Evolutionary conservation across 1,140 invertebrate species (phyloP).

Genomic region (Eupeodes corollae): DNA sequence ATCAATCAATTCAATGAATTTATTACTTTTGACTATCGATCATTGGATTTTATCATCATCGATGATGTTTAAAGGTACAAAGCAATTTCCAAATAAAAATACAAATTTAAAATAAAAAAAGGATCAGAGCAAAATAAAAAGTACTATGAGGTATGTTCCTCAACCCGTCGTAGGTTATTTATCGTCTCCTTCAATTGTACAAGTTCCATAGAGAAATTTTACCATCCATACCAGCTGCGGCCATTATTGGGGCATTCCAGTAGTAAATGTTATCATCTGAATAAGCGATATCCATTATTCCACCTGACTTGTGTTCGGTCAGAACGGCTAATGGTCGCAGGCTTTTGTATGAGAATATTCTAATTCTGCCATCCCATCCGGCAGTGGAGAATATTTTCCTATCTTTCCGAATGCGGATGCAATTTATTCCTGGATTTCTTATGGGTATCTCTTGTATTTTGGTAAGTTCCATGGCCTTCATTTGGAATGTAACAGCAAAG

Average conservation of each 20-base stretch:
- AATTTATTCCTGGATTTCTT: constrained; percentile 60
- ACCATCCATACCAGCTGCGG: constrained; percentile 55
- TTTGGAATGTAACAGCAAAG: constrained; percentile 29
- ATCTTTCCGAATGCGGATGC: constrained; percentile 56
- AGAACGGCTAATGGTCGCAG: constrained; percentile 62
- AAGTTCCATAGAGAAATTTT: constrained; percentile 64
- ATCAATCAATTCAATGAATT: too few species aligned
- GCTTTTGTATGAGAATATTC: constrained; percentile 69
- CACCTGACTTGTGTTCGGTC: constrained; percentile 50
- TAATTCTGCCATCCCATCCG: constrained; percentile 63
- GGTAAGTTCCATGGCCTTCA: constrained; percentile 44
- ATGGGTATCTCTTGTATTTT: constrained; percentile 48
- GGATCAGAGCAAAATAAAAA: too few species aligned
- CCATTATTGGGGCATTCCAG: constrained; percentile 62
- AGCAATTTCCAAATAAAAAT: too few species aligned
- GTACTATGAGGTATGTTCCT: too few species aligned
- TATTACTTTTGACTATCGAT: too few species aligned
- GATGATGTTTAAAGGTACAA: too few species aligned
- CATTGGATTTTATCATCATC: too few species aligned
- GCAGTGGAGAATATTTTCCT: constrained; percentile 62
- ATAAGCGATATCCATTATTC: constrained; percentile 56
- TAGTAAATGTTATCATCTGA: constrained; percentile 46
- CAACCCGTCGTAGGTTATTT: too few species aligned
- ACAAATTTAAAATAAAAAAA: too few species aligned
- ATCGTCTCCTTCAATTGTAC: constrained; percentile 42